Conservation (phyloP, 2,113 vertebrate genomes). For the Otis tarda region DNA sequence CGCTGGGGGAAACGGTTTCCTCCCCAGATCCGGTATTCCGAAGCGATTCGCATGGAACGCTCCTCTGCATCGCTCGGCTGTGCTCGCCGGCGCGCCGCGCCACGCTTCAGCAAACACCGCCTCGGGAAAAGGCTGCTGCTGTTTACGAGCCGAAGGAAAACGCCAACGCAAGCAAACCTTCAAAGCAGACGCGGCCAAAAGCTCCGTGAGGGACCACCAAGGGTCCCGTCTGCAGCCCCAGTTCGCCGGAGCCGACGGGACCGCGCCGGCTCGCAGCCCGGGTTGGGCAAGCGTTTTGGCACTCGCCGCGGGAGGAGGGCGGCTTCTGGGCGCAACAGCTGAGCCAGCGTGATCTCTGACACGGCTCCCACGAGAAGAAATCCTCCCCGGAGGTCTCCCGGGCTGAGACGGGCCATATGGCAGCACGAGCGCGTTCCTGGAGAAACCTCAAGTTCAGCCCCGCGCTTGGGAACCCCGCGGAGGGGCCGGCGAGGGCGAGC, state of each 20-base stretch:
- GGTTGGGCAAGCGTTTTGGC: not conserved
- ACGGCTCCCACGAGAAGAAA: not conserved
- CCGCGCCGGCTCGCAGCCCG: not conserved
- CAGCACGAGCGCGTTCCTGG: not conserved
- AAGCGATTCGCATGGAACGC: accelerated
- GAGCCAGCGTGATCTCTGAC: slow-evolving; percentile 52
- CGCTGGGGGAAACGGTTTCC: not conserved
- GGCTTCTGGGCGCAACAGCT: slow-evolving; percentile 7
- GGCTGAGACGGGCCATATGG: slow-evolving; percentile 51
- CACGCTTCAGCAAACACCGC: accelerated
- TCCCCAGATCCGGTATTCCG: not conserved
- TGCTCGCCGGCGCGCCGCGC: accelerated
- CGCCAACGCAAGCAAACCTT: not conserved
- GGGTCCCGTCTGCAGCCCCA: not conserved
- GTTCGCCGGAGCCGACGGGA: accelerated
- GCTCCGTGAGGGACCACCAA: accelerated
- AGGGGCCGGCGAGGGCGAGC: too few species aligned
- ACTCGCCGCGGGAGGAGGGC: not conserved
- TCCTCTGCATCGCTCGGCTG: accelerated
- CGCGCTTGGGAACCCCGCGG: too few species aligned
- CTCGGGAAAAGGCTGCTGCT: not conserved
- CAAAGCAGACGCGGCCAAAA: not conserved
- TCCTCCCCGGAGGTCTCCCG: not conserved
- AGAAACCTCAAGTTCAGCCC: not conserved
- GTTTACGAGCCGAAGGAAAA: not conserved